Base-by-base conservation (phyloP, 64 coral and sea anemone genomes). In the Trachythela sp. region DNA sequence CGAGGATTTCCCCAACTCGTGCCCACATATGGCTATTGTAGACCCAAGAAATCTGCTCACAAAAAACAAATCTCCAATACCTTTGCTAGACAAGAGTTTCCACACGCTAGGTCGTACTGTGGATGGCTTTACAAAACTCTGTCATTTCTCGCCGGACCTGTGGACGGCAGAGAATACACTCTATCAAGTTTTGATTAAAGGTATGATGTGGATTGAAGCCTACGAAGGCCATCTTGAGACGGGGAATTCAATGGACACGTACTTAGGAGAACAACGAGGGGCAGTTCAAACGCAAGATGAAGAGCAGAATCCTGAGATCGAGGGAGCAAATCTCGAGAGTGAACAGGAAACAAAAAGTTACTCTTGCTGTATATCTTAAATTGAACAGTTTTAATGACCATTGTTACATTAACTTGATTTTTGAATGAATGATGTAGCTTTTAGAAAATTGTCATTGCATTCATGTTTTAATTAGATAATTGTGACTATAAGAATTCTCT, bases 91-190 rank as follows among this genome's bases (percentile, higher is more conserved):
- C 26, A 20, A n/a, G 22, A 10, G 26, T 36, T 80, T 37, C 9
- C 75, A 80, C 20, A 80, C 75, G 31, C 75, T 80, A 0, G 75
- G 75, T 0, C 15, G 31, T 15, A 35, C 33, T 15, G 24, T 24
- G 8, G 75, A 80, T 2, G 75, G 75, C 15, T 80, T 80, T 39
- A 80, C 37, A 37, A 80, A 80, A 80, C 37, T 80, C 0, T 80
- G 75, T 39, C 75, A 80, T 39, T 80, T 80, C 75, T 37, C 37
- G 15, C 75, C 75, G 7, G 75, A 35, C 20, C 75, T 80, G 37
- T 80, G 75, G 75, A 80, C 75, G 34, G 75, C 75, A 34, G 75
- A 80, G 4, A 80, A 80, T 39, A 80, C 75, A 2, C 30, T 80
- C 3, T 80, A 34, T 22, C 26, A 80, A 38, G 75, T 80, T 35